Base-by-base conservation (phyloP, 1,140 invertebrate species). In the Macrostomum lignano region DNA sequence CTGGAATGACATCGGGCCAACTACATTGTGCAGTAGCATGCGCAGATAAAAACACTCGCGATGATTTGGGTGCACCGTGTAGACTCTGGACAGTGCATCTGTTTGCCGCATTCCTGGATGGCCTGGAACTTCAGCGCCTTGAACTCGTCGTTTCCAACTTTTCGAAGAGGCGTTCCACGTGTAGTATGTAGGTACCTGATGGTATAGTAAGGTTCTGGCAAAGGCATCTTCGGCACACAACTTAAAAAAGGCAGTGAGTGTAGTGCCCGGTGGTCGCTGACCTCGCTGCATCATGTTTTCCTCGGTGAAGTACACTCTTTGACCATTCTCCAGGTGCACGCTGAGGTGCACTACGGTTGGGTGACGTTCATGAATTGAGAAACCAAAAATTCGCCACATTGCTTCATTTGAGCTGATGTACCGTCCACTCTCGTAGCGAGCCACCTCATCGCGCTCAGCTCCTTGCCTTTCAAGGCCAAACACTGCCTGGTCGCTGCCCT, bases 301-400 rank as follows among this genome's bases (percentile, higher is more conserved):
- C 25, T 31, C 30, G 24, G 38, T 55, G 38, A 54, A 58, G 39
- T 58, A 54, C 31, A 52, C 45, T 40, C 48, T 21, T 44, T 64
- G 55, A 35, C 51, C 46, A 44, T 53, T 54, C 41, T 54, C 45
- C 10, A 65, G 39, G 51, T 65, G 59, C 6, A 63, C 55, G 4
- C 44, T 45, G 20, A 64, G 44, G 38, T 56, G 49, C 24, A 47
- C 23, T 40, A 62, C 45, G 21, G 49, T 31, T 25, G 53, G 49
- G 40, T 49, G 40, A 17, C 52, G 31, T 44, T 62, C 50, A 41
- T 63, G 55, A 35, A 47, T 40, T 17, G 36, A 22, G 15, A 40
- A 46, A 17, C 35, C 29, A 31, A 47, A 31, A 33, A 45, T 45
- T 15, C 45, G 36, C 43, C 46, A 48, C 11, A 46, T 29, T 17